Conservation (phyloP, 2,888 invertebrate species). For the Matsumyia berberina region DNA sequence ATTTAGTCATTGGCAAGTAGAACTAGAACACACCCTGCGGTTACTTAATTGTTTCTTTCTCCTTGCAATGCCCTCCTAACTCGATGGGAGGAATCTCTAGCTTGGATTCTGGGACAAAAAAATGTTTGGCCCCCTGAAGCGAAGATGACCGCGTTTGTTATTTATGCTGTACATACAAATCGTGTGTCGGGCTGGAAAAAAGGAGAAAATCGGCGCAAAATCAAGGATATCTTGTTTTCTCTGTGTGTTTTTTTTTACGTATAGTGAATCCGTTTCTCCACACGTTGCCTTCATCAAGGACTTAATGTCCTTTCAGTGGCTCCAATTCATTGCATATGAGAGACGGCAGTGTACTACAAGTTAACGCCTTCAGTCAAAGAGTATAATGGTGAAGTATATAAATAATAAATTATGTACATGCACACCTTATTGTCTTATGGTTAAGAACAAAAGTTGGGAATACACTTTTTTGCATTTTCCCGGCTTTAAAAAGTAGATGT, state of each 20-base stretch:
- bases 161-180: slow-evolving; percentile 52
- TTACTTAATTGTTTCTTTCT: slow-evolving; percentile 75
- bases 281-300: slow-evolving; percentile 72
- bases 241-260: slow-evolving; percentile 1
- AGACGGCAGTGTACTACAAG: slow-evolving; percentile 42
- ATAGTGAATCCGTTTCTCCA: slow-evolving; percentile 28
- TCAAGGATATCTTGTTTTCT: slow-evolving; percentile 70
- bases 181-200: slow-evolving; percentile 28
- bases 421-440: slow-evolving; percentile 70
- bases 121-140: slow-evolving; percentile 71
- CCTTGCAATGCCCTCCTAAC: slow-evolving; percentile 56
- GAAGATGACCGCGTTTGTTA: slow-evolving; percentile 75
- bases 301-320: slow-evolving; percentile 71
- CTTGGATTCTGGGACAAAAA: slow-evolving; percentile 58
- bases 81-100: slow-evolving; percentile 65
- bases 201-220: slow-evolving; percentile 66
- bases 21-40: slow-evolving; percentile 77
- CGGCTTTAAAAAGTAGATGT: slow-evolving; percentile 10
- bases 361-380: slow-evolving; percentile 66
- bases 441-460: slow-evolving; percentile 43
- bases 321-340: slow-evolving; percentile 66
- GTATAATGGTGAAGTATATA: slow-evolving; percentile 45
- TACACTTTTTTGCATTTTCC: slow-evolving; percentile 18
- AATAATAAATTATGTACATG: slow-evolving; percentile 71
- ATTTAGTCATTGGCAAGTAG: slow-evolving; percentile 69